These are phyloP conservation scores for Neotoxoptera formosana DNA, from an alignment of 1,140 invertebrate species.

Conservation along the genomic window DNA sequence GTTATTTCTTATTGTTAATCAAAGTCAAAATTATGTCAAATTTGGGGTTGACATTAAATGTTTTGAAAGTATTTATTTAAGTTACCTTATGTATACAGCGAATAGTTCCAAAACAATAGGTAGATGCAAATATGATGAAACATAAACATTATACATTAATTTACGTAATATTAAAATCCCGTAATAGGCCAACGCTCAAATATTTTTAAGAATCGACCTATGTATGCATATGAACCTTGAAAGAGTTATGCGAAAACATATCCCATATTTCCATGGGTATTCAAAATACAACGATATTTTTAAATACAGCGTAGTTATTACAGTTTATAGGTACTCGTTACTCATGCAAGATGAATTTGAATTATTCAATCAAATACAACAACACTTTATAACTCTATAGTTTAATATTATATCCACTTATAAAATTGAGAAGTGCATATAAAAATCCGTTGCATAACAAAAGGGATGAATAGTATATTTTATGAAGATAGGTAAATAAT, in stretches of 20 bases:
- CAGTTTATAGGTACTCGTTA: background rate
- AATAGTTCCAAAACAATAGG: background rate
- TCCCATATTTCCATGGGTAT: background rate
- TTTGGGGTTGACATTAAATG: background rate
- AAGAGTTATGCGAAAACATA: background rate
- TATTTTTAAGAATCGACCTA: background rate
- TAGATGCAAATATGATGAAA: background rate
- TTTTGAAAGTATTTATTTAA: background rate
- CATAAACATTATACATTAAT: background rate
- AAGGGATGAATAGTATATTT: background rate
- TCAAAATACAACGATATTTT: background rate
- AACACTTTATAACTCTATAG: background rate
- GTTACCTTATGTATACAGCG: background rate
- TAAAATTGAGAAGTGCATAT: background rate
- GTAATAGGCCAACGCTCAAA: background rate
- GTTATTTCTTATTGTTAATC: background rate
- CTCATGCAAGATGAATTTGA: background rate
- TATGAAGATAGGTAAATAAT: background rate
- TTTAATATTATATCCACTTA: background rate
- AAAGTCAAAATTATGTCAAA: background rate
- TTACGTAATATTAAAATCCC: background rate
- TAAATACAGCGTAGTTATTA: constrained; percentile 11
- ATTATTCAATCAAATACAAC: background rate
- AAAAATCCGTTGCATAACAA: background rate
- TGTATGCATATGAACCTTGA: background rate